phyloP scores from a whole-genome alignment of 2,113 vertebrate species.

The Forbesichthys papilliferus region DNA sequence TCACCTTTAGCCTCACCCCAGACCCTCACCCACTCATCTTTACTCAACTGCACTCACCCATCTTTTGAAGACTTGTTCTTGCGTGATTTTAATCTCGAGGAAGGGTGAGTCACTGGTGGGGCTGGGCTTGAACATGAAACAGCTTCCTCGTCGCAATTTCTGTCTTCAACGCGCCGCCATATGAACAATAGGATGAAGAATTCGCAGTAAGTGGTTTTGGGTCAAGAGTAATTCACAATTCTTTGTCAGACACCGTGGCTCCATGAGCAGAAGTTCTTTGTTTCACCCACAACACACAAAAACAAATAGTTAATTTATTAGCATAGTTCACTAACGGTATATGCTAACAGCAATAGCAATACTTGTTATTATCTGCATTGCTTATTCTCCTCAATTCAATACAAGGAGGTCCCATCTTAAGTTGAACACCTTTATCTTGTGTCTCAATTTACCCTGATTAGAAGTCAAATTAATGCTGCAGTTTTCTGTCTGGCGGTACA shows the following conservation, averaged over 20 bases:
- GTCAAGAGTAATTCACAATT: neutral
- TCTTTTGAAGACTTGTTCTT: constrained; percentile 29
- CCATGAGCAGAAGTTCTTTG: too few species aligned
- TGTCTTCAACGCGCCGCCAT: constrained; percentile 16
- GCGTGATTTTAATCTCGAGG: constrained; percentile 22
- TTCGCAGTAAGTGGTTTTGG: neutral
- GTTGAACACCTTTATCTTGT: too few species aligned
- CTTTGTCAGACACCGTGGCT: too few species aligned
- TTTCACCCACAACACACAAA: too few species aligned
- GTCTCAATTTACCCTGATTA: too few species aligned
- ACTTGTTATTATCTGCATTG: too few species aligned
- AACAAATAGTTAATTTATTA: neutral
- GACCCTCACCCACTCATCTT: constrained; percentile 26
- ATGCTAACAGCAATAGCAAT: too few species aligned
- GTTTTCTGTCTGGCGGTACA: neutral
- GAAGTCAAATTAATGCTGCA: neutral
- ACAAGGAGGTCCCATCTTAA: too few species aligned
- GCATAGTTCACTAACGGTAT: too few species aligned
- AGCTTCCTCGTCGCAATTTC: constrained; percentile 38
- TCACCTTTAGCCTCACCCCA: constrained; percentile 38
- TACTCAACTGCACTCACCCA: neutral
- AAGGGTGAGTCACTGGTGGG: constrained; percentile 35
- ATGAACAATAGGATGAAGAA: constrained; percentile 37
- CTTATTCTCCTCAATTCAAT: neutral
- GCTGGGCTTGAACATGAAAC: constrained; percentile 29